Base-by-base conservation (phyloP, 37 sponge, comb jelly and placozoan genomes). In the Axinella damicornis region DNA sequence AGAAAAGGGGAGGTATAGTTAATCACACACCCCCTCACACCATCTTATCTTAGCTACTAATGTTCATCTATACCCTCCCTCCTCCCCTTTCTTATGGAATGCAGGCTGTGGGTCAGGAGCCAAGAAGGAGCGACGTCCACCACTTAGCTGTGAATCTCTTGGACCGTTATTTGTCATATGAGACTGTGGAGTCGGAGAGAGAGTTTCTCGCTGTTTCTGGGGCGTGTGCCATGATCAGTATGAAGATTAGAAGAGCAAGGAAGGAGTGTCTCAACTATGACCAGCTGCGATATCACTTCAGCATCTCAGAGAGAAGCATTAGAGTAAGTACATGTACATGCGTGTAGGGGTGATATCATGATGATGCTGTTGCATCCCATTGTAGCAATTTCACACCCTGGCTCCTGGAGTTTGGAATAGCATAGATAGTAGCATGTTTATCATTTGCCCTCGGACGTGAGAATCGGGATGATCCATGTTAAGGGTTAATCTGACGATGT, bases 131-230 rank as follows among this genome's bases (percentile, higher is more conserved):
- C 54, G 89, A 89, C 71, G 83, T 83, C 4, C 83, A 69, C 56
- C 89, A 89, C 41, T 31, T 83, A 40, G 60, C 84, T 5, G 83
- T 77, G 58, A 89, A 89, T 31, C 72, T 89, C 14, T 25, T 89
- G 58, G 89, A 89, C 32, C 83, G 89, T 17, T 89, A 76, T 64
- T 73, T 83, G 0, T 65, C 82, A 12, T 73, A 83, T 53, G 39
- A 67, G 53, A 65, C 77, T 21, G 36, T 71, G 55, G 53, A 53
- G 30, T 71, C 78, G 11, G 84, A 83, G 34, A 19, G 30, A 54
- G 84, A 83, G 6, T 73, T 81, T 18, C 19, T 53, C 2, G 84
- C 84, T 27, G 36, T 28, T 19, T 69, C 84, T 20, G 72, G 41
- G 18, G 89, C 89, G 0, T 89, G 89, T 34, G 61, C 73, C 28